Base-by-base conservation (phyloP, 2,888 invertebrate species). In the Protula sp. region DNA sequence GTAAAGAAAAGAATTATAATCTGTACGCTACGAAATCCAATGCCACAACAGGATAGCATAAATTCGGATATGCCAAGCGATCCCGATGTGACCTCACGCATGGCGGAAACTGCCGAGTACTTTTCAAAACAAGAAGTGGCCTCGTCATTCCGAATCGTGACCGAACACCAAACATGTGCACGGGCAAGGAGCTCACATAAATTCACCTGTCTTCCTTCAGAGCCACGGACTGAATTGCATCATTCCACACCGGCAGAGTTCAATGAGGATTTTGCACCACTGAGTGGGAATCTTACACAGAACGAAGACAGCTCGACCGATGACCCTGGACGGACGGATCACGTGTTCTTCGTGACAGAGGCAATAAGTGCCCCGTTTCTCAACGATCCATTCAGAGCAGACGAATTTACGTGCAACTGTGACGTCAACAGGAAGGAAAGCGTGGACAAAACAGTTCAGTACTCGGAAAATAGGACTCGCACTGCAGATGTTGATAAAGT, bases 51-150 rank as follows among this genome's bases (percentile, higher is more conserved):
- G 55, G 74, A 77, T 56, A 76, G 76, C 59, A 71, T 67, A 50
- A 75, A 77, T 61, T 75, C 75, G 0, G 76, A 76, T 2, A 67
- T 76, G 48, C 73, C 74, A 24, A 76, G 76, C 68, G 75, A 75
- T 57, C 24, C 54, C 1, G 58, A 58, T 4, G 22, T 22, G 5
- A 29, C 45, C 19, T 9, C 51, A 3, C 29, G 52, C 3, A 27
- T 47, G 55, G 47, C 45, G 19, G 28, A 51, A n/a, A 47, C n/a
- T 5, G 9, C 9, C 24, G 26, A 48, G 22, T 30, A 29, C 14
- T 4, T 5, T 29, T 27, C 3, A 26, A 3, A 5, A 38, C 27
- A 26, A 3, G 31, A 30, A 28, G 54, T 26, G 47, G 55, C n/a
- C 14, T 26, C 57, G 58, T 3, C 62, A 64, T 45, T 60, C 64